Evolutionary conservation across 2,113 vertebrate genomes (phyloP), one percentile per base, ranked within the genome.

Genomic region (Lepus americanus): DNA sequence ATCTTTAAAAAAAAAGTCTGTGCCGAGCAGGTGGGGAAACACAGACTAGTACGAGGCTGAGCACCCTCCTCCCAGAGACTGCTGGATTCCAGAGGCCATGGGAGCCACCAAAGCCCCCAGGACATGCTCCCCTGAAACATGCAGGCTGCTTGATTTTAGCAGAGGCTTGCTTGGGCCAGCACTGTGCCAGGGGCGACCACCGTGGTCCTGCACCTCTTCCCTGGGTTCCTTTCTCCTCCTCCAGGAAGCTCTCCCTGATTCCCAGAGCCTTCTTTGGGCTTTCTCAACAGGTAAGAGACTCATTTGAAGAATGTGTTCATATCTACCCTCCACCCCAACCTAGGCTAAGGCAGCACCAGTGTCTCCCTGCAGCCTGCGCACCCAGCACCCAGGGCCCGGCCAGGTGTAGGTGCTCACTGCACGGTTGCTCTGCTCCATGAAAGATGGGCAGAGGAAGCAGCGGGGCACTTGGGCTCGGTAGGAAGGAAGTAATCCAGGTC

Each of bases 401-500:
- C 90, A 78, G 36, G 23, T 0, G 36, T 7, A n/a, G 61, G 33
- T 22, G 23, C 77, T 88, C 63, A 82, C 44, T 20, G 51, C 59
- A 64, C 63, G 19, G 6, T 29, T 55, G 90, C 39, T n/a, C 36
- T 59, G 76, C 80, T 86, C 89, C 27, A 4, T 8, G n/a, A 89
- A 69, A 59, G 78, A 77, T 55, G 86, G 90, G 90, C 92, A 88
- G 64, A 72, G 85, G 70, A 61, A 82, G 90, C 29, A 29, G 73
- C 0, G 9, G 92, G 87, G 82, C 72, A 80, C 53, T 39, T 33
- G 83, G 70, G 63, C 8, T 0, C 88, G 63, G 85, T 95, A 89
- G 92, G 89, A 77, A 96, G 94, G 96, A 96, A 96, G 96, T 95
- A 97, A 98, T 97, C 97, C 97, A 97, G 97, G 97, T 97, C 97